Evolutionary conservation across 2,113 vertebrate genomes (phyloP), one percentile per base, ranked within the genome.

Genomic region (Lamprotornis superbus): DNA sequence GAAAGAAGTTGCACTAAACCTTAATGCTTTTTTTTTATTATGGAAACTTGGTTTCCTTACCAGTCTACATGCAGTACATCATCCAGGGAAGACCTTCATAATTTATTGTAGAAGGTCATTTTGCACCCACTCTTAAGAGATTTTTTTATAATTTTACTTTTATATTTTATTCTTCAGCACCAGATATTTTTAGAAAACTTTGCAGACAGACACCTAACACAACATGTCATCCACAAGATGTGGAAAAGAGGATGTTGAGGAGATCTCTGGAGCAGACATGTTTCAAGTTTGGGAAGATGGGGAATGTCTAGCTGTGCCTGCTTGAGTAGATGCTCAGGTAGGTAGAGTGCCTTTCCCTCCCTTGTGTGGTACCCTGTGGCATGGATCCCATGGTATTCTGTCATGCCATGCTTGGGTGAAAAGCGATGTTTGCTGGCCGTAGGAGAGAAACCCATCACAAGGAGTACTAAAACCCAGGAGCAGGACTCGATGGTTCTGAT

Each of bases 1-100:
- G 67, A 86, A 71, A 59, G 63, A 86, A 93, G 64, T 94, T 96
- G 60, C 37, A 71, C 28, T 93, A 92, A 95, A 49, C 44, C 52
- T 64, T 83, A 83, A 74, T 1, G 3, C n/a, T 67, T 56, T 52
- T 57, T 42, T 74, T 68, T 69, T 67, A 53, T 53, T 47, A 46
- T 0, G 0, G 60, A 78, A 92, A 67, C 40, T 37, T 88, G 52
- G 17, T 63, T 93, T 18, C 2, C 39, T 81, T 60, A 16, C 60
- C 33, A 33, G 47, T 78, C 68, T 64, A 50, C 12, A 22, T 23
- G 42, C 33, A 71, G 22, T 22, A 20, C 31, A 11, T 15, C 10
- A 53, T 39, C 22, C 59, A 67, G 44, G 33, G 82, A 81, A 78
- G 47, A 44, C 37, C 44, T 78, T 39, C 31, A 7, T 31, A 47